These are phyloP conservation scores for Drosophila borealis DNA, from an alignment of 2,888 invertebrate species.

Conservation along the genomic window DNA sequence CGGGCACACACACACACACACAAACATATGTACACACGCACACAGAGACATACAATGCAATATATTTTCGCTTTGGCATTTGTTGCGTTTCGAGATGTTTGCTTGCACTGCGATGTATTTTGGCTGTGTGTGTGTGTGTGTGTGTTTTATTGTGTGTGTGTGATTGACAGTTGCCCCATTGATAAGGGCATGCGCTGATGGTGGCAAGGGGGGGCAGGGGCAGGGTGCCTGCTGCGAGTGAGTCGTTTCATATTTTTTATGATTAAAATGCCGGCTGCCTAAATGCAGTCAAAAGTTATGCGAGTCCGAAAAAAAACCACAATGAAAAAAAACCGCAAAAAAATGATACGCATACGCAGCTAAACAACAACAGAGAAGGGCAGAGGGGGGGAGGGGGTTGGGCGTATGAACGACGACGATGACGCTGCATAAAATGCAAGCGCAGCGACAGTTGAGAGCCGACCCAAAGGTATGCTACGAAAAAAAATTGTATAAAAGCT, in stretches of 20 bases:
- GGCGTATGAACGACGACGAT: conserved; percentile 16
- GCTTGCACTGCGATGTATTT: conserved; percentile 26
- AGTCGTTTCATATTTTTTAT: conserved; percentile 40
- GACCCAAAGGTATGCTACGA: conserved; percentile 75
- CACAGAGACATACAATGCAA: conserved; percentile 37
- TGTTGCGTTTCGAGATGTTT: conserved; percentile 66
- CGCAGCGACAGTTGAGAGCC: conserved; percentile 58
- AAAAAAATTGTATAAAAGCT: conserved; percentile 58
- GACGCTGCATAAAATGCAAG: conserved; percentile 59
- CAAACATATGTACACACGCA: too few species aligned
- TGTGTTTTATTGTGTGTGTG: conserved; percentile 33
- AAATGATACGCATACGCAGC: conserved; percentile 71
- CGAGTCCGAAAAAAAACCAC: conserved; percentile 51
- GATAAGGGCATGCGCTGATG: conserved; percentile 27
- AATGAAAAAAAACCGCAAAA: conserved; percentile 8
- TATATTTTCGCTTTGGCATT: conserved; percentile 69
- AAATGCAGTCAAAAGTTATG: conserved; percentile 68
- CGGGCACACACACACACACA: conserved; percentile 32
- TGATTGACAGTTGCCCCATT: conserved; percentile 56
- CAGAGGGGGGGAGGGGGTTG: not conserved
- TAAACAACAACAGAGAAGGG: conserved; percentile 17
- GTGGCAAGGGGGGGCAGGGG: not conserved
- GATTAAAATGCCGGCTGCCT: conserved; percentile 56
- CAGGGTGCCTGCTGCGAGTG: too few species aligned
- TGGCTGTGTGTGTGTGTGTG: conserved; percentile 12